phyloP scores from a whole-genome alignment of 35 echinoderm and acorn worm genomes.

The Stichopus chloronotus region DNA sequence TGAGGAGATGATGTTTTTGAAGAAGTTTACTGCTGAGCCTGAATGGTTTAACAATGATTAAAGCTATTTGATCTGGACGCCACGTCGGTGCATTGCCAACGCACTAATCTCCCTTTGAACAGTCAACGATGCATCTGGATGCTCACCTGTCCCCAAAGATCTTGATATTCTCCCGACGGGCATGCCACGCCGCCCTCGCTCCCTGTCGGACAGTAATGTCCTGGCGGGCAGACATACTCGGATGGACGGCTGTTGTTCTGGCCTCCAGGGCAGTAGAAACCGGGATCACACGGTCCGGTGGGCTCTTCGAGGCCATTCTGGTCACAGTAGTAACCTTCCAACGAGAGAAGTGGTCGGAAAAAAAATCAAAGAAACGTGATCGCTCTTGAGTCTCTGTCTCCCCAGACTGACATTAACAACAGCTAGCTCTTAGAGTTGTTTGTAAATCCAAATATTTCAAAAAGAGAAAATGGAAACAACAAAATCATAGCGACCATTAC shows the following conservation, averaged over 20 bases:
- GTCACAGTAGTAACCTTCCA: conserved; percentile 87
- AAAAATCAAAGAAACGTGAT: neutral
- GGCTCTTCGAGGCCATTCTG: conserved; percentile 76
- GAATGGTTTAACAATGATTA: no score
- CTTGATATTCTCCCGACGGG: conserved; percentile 81
- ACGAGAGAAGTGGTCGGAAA: neutral
- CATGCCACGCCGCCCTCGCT: conserved; percentile 65
- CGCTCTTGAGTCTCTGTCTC: neutral
- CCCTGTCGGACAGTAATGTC: conserved; percentile 78
- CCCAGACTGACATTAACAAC: neutral
- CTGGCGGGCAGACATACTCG: conserved; percentile 85
- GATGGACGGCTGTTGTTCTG: conserved; percentile 86
- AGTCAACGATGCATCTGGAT: neutral
- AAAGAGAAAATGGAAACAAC: no score
- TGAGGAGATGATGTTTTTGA: no score
- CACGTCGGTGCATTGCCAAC: no score
- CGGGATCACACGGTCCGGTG: conserved; percentile 78
- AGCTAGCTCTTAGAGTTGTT: neutral
- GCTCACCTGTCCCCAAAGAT: conserved; percentile 86
- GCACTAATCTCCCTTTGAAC: no score
- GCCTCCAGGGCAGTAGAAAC: conserved; percentile 93
- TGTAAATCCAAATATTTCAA: no score
- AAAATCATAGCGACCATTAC: no score
- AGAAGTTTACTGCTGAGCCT: no score
- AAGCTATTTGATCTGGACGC: no score